A percentile compares a stretch with the other conserved stretches of the same genome.
Conservation (phyloP, 2,797 vertebrate genomes). For the Pangasius larnaudii region DNA sequence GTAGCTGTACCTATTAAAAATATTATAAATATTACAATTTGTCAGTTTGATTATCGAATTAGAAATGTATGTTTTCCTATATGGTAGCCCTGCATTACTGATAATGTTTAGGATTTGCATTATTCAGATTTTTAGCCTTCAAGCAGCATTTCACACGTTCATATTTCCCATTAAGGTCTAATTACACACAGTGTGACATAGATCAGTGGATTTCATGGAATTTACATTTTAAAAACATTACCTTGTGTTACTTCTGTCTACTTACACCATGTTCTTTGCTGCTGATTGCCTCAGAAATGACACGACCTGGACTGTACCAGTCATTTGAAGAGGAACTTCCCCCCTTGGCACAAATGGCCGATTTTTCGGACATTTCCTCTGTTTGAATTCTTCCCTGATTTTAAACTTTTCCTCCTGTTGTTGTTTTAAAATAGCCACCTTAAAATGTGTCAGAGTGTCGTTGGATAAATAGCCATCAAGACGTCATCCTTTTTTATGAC, state of each 20-base stretch:
- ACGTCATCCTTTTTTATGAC: background rate
- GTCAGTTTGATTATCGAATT: background rate
- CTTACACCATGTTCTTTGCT: background rate
- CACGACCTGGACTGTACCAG: no score
- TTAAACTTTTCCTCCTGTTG: background rate
- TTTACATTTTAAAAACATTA: background rate
- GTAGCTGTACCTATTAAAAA: background rate
- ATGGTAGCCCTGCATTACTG: background rate
- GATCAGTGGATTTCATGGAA: background rate
- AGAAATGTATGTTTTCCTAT: background rate
- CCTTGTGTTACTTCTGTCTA: background rate
- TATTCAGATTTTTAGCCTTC: background rate
- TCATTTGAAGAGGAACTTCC: background rate
- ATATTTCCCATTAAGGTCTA: background rate
- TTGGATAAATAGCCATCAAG: background rate
- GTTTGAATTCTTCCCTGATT: background rate
- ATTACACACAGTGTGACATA: background rate
- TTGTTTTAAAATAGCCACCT: slow-evolving; percentile 1
- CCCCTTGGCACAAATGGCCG: background rate
- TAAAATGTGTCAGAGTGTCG: background rate
- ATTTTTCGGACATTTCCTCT: background rate
- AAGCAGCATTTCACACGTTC: background rate
- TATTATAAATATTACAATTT: background rate
- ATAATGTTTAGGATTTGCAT: background rate
- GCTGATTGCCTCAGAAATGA: background rate